Conservation (phyloP, 35 echinoderm and acorn worm genomes). For the Hemicentrotus pulcherrimus region DNA sequence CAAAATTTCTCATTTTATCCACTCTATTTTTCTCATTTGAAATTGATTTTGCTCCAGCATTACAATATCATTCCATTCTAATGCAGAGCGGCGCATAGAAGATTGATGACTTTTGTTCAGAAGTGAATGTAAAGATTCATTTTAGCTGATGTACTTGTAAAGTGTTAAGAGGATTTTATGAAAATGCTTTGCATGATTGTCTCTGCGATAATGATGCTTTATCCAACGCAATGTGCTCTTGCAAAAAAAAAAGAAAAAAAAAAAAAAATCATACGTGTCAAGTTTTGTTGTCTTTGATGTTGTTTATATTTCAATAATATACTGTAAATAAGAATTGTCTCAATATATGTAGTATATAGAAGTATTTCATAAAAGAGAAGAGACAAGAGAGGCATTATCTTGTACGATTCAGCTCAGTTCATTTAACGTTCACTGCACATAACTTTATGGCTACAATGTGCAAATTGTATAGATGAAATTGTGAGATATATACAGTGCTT, state of each 20-base stretch:
- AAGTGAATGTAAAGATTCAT: background rate
- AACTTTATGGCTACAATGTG: background rate
- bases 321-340: conserved; percentile 13
- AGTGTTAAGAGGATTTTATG: background rate
- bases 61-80: background rate
- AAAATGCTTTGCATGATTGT: background rate
- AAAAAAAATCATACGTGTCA: background rate
- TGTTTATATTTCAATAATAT: conserved; percentile 21
- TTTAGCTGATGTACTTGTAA: background rate
- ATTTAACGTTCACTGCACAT: background rate
- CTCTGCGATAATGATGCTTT: background rate
- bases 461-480: background rate
- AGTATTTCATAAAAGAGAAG: background rate
- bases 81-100: background rate
- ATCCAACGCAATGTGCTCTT: background rate
- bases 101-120: background rate
- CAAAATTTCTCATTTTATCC: background rate
- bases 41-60: background rate
- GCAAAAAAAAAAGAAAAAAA: background rate
- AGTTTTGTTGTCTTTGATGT: background rate
- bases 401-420: background rate
- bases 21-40: background rate
- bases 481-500: background rate
- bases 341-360: background rate
- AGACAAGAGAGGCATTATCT: background rate